Evolutionary conservation across 2,888 invertebrate genomes (phyloP).

Genomic region (Sericinus montela): DNA sequence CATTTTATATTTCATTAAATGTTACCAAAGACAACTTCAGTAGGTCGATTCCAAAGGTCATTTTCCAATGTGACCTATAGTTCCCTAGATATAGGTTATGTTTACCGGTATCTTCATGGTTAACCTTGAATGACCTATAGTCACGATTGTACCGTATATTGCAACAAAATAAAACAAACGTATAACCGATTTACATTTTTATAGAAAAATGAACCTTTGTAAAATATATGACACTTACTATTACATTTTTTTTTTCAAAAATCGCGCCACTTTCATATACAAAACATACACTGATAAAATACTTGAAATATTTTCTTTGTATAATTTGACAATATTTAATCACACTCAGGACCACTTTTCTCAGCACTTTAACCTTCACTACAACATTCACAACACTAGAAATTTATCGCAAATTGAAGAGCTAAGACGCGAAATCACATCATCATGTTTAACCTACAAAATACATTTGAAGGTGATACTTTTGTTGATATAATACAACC

Average conservation of each 20-base stretch:
- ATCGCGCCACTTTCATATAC: constrained; percentile 20
- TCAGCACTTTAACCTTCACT: constrained; percentile 36
- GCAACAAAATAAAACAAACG: neutral
- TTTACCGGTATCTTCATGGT: constrained; percentile 56
- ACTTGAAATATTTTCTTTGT: constrained; percentile 8
- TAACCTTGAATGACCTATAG: constrained; percentile 77
- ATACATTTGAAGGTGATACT: constrained; percentile 78
- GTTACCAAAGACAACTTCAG: neutral
- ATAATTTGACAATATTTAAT: constrained; percentile 1
- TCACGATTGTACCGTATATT: constrained; percentile 13
- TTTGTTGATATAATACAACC: constrained; percentile 72
- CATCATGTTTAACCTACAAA: constrained; percentile 78
- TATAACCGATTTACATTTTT: no score
- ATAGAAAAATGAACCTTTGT: no score
- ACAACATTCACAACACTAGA: constrained; percentile 36
- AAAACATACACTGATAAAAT: constrained; percentile 3
- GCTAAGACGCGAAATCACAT: constrained; percentile 69
- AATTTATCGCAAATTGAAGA: constrained; percentile 53
- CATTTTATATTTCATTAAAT: no score
- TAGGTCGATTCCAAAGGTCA: constrained; percentile 52
- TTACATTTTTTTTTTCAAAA: constrained; percentile 20
- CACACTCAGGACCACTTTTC: constrained; percentile 21
- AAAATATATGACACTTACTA: constrained; percentile 3
- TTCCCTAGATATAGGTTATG: constrained; percentile 54
- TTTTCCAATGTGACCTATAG: constrained; percentile 58